Conservation (phyloP, 2,888 invertebrate genomes). For the Dendrolimus houi region DNA sequence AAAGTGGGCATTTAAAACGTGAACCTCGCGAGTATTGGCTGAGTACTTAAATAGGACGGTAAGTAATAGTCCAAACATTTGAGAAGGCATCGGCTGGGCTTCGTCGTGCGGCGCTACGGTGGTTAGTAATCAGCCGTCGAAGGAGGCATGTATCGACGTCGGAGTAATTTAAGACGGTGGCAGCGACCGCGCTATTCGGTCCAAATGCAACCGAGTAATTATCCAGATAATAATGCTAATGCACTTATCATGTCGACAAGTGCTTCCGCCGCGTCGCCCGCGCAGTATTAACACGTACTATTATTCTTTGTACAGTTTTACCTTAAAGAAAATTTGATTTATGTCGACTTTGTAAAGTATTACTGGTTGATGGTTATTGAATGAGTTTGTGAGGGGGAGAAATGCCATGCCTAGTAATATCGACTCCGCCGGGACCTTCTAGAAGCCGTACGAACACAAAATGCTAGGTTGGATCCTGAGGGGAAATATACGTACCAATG, state of each 20-base stretch:
- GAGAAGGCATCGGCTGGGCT: slow-evolving; percentile 26
- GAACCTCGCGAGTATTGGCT: slow-evolving; percentile 26
- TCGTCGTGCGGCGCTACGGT: slow-evolving; percentile 8
- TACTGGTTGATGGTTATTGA: too few relatives aligned
- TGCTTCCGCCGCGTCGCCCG: slow-evolving; percentile 56
- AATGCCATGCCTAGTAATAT: too few relatives aligned
- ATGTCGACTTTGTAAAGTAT: too few relatives aligned
- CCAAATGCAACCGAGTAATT: slow-evolving; percentile 74
- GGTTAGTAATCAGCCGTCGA: slow-evolving; percentile 37
- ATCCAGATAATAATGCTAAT: slow-evolving; percentile 76
- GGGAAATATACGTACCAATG: too few relatives aligned
- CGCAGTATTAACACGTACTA: slow-evolving; percentile 35
- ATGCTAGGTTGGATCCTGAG: too few relatives aligned
- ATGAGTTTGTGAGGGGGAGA: too few relatives aligned
- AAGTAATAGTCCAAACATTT: slow-evolving; percentile 62
- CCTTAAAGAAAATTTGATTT: too few relatives aligned
- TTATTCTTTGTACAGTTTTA: slow-evolving; percentile 10
- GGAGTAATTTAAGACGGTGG: slow-evolving; percentile 62
- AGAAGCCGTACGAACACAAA: too few relatives aligned
- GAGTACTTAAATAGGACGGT: slow-evolving; percentile 44
- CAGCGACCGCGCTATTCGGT: slow-evolving; percentile 64
- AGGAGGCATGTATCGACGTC: slow-evolving; percentile 41
- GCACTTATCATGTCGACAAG: slow-evolving; percentile 73
- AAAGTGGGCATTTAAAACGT: slow-evolving; percentile 39
- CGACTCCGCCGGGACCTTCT: too few relatives aligned